Evolutionary conservation across 2,113 vertebrate species (phyloP).

Genomic region (Oreochromis spilurus): DNA sequence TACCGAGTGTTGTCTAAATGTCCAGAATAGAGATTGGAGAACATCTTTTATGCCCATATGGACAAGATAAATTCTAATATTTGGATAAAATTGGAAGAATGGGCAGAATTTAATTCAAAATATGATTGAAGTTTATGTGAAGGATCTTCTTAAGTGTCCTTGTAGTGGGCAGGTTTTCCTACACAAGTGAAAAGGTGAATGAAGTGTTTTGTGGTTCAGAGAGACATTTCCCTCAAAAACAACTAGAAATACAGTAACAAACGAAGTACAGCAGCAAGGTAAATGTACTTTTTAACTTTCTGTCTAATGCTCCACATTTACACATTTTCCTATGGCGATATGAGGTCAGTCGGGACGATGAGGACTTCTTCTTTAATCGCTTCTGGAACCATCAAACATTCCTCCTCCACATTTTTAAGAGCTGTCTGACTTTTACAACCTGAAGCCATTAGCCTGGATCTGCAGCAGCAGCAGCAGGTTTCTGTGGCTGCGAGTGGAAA

Average conservation of each 20-base stretch:
- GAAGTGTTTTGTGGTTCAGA: not conserved
- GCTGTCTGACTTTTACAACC: conserved; percentile 53
- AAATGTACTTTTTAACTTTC: not conserved
- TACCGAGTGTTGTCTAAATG: not conserved
- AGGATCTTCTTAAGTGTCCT: not conserved
- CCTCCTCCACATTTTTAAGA: conserved; percentile 44
- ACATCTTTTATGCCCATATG: not conserved
- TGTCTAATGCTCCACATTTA: not conserved
- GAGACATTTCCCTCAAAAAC: not conserved
- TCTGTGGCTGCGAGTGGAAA: conserved; percentile 23
- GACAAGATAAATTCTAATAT: not conserved
- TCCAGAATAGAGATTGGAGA: not conserved
- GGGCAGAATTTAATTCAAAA: not conserved
- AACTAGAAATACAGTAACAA: not conserved
- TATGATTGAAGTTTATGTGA: not conserved
- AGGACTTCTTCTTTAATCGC: conserved; percentile 32
- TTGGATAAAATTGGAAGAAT: not conserved
- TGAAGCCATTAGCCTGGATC: conserved; percentile 23
- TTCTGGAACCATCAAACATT: conserved; percentile 41
- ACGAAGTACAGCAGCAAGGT: not conserved
- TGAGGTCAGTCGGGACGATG: conserved; percentile 16
- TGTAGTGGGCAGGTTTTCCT: not conserved
- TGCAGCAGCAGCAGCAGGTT: conserved; percentile 16
- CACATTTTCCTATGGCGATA: conserved; percentile 19
- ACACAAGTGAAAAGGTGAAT: not conserved